Evolutionary conservation across 2,888 invertebrate genomes (phyloP).

Genomic region (Lysandra bellargus): DNA sequence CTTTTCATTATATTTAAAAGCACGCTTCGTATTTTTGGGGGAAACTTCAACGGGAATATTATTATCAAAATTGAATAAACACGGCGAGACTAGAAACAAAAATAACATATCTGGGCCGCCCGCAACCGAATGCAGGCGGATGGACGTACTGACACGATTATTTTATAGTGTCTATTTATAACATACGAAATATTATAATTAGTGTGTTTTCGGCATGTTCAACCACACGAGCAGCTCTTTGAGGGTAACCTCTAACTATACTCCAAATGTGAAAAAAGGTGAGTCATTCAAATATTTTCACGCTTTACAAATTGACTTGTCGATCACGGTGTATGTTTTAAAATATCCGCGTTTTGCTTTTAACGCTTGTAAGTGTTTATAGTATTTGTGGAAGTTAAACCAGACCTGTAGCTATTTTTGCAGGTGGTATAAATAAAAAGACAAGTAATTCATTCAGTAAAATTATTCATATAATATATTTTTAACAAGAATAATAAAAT

Average conservation of each 20-base stretch:
- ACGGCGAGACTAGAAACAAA: constrained; percentile 63
- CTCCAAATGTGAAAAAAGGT: constrained; percentile 44
- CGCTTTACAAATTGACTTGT: constrained; percentile 12
- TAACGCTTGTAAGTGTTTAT: neutral
- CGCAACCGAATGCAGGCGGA: constrained; percentile 58
- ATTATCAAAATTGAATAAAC: constrained; percentile 69
- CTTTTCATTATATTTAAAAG: constrained; percentile 37
- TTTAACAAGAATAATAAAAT: no score
- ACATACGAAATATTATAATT: constrained; percentile 44
- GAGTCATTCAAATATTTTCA: constrained; percentile 33
- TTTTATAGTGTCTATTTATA: constrained; percentile 57
- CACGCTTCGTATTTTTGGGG: constrained; percentile 35
- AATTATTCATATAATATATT: no score
- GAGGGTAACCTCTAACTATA: constrained; percentile 46
- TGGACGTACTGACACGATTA: constrained; percentile 51
- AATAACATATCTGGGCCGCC: constrained; percentile 65
- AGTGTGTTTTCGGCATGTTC: constrained; percentile 53
- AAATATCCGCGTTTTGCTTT: neutral
- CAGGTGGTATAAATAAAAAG: no score
- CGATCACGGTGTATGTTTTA: neutral
- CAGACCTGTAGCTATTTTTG: no score
- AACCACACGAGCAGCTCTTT: constrained; percentile 61
- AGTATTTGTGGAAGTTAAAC: no score
- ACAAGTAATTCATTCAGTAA: no score
- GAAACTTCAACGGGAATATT: constrained; percentile 49